Conservation (phyloP, 23 tunicate species). For the Oikopleura dioica region DNA sequence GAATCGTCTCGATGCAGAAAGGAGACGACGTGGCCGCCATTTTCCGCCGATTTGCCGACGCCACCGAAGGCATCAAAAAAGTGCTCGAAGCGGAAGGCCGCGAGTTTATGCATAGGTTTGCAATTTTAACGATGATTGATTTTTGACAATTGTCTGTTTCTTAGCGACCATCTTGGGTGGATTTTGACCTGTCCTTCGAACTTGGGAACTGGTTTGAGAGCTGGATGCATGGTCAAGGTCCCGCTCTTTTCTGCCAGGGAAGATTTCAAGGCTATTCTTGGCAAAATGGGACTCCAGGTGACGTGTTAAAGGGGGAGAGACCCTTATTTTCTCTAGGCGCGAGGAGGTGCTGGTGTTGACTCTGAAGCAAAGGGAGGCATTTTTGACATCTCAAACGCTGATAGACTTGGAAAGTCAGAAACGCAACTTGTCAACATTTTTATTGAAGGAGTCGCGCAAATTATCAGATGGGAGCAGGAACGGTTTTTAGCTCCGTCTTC, state of each 20-base stretch:
- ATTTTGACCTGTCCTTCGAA: conserved; percentile 32
- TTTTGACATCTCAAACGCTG: neutral
- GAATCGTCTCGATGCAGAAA: conserved; percentile 22
- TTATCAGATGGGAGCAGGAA: neutral
- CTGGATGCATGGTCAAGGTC: conserved; percentile 17
- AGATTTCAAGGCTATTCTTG: conserved; percentile 13
- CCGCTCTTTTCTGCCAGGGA: conserved; percentile 15
- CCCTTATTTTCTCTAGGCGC: too few species aligned
- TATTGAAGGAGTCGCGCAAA: neutral
- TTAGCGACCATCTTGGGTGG: conserved; percentile 28
- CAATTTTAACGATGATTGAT: too few species aligned
- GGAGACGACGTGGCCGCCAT: conserved; percentile 24
- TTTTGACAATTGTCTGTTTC: too few species aligned
- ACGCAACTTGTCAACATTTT: neutral
- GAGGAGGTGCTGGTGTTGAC: neutral
- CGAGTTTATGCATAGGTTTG: neutral
- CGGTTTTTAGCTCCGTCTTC: too few species aligned
- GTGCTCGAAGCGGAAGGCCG: neutral
- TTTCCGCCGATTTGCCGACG: conserved; percentile 16
- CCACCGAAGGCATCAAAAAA: neutral
- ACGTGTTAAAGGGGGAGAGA: conserved; percentile 18
- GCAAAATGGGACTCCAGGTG: conserved; percentile 14
- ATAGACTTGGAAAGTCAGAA: neutral
- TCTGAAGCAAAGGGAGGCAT: neutral
- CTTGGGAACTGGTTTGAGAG: conserved; percentile 25